Conservation (phyloP, 2,797 vertebrate genomes). For the Cichlasoma orientale region DNA sequence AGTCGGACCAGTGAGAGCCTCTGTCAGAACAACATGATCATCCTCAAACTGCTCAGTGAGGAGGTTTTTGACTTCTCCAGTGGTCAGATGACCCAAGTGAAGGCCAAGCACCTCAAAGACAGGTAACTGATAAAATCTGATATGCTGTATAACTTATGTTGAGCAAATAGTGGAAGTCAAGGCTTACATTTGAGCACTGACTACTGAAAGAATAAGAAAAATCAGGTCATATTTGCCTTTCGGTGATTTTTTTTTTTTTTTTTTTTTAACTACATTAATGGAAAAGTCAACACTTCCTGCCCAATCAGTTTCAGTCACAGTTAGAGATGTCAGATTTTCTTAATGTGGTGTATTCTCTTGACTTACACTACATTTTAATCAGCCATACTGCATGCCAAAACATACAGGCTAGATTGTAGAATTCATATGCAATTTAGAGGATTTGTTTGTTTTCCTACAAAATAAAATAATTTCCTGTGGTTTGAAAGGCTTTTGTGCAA, state of each 20-base stretch:
- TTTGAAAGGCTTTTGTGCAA: no score
- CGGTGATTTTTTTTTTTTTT: background rate
- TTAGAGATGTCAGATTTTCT: background rate
- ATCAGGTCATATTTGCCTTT: background rate
- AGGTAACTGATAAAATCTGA: conserved; percentile 75
- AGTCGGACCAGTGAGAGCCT: conserved; percentile 98
- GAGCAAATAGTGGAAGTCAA: background rate
- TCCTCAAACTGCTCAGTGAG: conserved; percentile 96
- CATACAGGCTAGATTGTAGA: background rate
- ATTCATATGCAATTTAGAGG: no score
- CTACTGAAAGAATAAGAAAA: background rate
- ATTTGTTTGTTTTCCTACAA: no score
- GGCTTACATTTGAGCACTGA: background rate
- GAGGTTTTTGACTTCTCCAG: conserved; percentile 99
- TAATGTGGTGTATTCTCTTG: background rate
- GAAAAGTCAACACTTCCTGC: no score
- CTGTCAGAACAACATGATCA: conserved; percentile 99
- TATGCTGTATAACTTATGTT: background rate
- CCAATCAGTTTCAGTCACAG: background rate
- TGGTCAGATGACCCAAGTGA: conserved; percentile 99
- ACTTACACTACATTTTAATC: background rate
- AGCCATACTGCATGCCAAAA: background rate
- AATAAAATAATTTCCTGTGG: no score
- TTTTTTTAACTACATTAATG: no score
- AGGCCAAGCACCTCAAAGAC: conserved; percentile 99